Percentiles rank a stretch among this genome's conserved stretches.
phyloP scores from a whole-genome alignment of 2,888 invertebrate species.

The Rhyacophila evoluta region DNA sequence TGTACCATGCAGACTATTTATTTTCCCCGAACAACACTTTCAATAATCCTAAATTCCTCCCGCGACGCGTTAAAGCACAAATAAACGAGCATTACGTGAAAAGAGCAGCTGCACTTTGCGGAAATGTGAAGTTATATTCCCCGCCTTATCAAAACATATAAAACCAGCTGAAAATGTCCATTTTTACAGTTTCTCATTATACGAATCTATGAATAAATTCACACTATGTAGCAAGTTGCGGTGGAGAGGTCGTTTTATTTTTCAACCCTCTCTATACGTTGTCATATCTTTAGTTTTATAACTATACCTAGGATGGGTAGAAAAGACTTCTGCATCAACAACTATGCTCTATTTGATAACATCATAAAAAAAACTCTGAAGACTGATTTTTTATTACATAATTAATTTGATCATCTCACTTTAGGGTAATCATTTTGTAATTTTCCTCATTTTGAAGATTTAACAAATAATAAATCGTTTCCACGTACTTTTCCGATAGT shows the following conservation, averaged over 20 bases:
- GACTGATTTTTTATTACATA: too few relatives aligned
- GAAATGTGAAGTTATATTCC: conserved; percentile 55
- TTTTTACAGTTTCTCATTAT: conserved; percentile 71
- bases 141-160: conserved; percentile 68
- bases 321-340: too few relatives aligned
- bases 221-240: conserved; percentile 64
- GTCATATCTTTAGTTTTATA: too few relatives aligned
- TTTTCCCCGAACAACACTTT: conserved; percentile 35
- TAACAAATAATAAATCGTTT: too few relatives aligned
- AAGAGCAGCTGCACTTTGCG: conserved; percentile 43
- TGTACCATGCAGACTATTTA: neutral
- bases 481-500: too few relatives aligned
- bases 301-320: too few relatives aligned
- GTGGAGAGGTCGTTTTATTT: conserved; percentile 55
- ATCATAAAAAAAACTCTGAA: too few relatives aligned
- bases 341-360: too few relatives aligned
- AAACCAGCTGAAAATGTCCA: conserved; percentile 67
- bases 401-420: too few relatives aligned
- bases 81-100: conserved; percentile 40
- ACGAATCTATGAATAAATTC: conserved; percentile 70
- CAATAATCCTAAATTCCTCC: conserved; percentile 54
- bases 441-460: too few relatives aligned
- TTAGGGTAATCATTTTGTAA: too few relatives aligned
- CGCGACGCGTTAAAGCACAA: conserved; percentile 40
- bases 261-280: neutral